Evolutionary conservation across 2,797 vertebrate genomes (phyloP).

Genomic region (Mormyrus proboscirostris): DNA sequence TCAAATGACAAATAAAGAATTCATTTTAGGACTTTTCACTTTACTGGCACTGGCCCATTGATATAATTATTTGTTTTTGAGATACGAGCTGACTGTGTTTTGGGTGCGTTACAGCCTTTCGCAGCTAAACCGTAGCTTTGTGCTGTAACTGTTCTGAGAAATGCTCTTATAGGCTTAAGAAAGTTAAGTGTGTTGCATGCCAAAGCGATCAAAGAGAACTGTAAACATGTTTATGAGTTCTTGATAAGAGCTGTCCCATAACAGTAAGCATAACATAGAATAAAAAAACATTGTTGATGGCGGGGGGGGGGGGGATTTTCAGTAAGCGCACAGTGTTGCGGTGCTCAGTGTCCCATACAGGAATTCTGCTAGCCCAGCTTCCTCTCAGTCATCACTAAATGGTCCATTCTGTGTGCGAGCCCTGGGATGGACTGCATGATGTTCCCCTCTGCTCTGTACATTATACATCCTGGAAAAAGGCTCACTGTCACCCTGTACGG

Average conservation of each 20-base stretch:
- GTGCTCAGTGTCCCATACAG: no score
- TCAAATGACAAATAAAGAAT: not conserved
- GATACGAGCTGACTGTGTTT: not conserved
- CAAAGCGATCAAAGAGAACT: not conserved
- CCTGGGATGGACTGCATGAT: not conserved
- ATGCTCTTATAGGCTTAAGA: not conserved
- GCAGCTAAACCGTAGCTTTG: not conserved
- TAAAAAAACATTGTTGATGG: not conserved
- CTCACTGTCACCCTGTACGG: not conserved
- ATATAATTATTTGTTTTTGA: not conserved
- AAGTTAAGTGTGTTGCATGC: not conserved
- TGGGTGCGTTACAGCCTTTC: not conserved
- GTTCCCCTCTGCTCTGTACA: not conserved
- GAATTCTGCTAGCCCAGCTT: no score
- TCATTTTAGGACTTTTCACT: not conserved
- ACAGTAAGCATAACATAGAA: not conserved
- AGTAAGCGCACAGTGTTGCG: no score
- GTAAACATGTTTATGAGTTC: not conserved
- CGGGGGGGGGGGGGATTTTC: no score
- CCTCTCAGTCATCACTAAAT: no score
- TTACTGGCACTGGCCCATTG: not conserved
- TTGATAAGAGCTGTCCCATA: not conserved
- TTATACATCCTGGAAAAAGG: not conserved
- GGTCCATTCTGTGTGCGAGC: not conserved
- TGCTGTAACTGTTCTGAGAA: not conserved